phyloP scores from a whole-genome alignment of 2,888 invertebrate species.

The Drosophila nr. perissopoda region DNA sequence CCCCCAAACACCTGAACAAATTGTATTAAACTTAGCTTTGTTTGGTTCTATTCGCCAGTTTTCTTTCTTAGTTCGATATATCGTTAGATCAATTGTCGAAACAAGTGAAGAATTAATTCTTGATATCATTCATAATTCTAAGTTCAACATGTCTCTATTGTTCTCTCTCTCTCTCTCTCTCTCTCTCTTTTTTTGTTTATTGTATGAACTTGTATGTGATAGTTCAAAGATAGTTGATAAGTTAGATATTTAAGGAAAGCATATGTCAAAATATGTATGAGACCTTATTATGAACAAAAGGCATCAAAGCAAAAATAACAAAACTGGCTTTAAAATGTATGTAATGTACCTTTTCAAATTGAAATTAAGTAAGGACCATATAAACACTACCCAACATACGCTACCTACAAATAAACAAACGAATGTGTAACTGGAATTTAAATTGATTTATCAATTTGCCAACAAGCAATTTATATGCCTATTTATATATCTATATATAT shows the following conservation, averaged over 20 bases:
- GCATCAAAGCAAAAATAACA: constrained; percentile 18
- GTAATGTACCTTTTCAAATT: constrained; percentile 13
- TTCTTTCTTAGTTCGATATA: constrained; percentile 7
- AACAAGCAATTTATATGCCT: constrained; percentile 25
- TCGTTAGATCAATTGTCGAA: constrained; percentile 4
- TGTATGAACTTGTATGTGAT: constrained; percentile 81
- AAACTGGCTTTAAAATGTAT: constrained; percentile 41
- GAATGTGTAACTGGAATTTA: constrained; percentile 21
- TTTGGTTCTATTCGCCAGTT: constrained; percentile 21
- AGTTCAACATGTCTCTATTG: constrained; percentile 10
- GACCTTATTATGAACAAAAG: constrained; percentile 22
- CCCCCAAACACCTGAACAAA: neutral
- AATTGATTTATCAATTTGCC: constrained; percentile 33
- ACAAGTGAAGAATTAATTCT: neutral
- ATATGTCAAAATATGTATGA: constrained; percentile 10
- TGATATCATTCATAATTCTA: constrained; percentile 21
- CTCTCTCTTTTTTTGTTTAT: constrained; percentile 41
- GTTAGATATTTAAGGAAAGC: constrained; percentile 35
- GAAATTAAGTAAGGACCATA: constrained; percentile 16
- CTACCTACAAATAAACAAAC: neutral
- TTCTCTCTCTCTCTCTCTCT: constrained; percentile 21
- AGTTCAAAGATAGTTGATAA: constrained; percentile 80
- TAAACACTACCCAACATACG: constrained; percentile 10
- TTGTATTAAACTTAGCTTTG: constrained; percentile 9
- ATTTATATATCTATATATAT: constrained; percentile 16